Conservation (phyloP, 2,113 vertebrate genomes). For the Lagopus muta region DNA sequence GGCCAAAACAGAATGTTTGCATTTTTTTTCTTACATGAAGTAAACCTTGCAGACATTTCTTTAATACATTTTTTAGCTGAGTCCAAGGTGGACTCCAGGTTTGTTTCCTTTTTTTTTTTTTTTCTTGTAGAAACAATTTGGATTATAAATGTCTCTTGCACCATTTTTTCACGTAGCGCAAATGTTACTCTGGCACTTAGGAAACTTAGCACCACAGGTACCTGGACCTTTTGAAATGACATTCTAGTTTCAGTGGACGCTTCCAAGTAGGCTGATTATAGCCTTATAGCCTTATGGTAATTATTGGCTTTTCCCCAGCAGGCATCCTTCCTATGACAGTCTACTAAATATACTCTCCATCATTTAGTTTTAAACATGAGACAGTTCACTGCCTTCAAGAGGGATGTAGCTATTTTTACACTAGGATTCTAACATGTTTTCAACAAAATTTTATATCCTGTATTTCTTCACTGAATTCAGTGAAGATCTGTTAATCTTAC, state of each 20-base stretch:
- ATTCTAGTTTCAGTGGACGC: constrained; percentile 34
- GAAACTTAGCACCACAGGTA: constrained; percentile 45
- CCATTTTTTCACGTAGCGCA: constrained; percentile 42
- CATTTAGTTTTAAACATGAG: constrained; percentile 11
- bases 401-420: neutral
- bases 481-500: neutral
- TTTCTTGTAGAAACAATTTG: neutral
- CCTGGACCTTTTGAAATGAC: constrained; percentile 41
- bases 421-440: neutral
- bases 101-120: neutral
- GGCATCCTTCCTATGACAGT: constrained; percentile 10
- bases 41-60: neutral
- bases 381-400: neutral
- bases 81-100: neutral
- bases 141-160: neutral
- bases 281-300: constrained; percentile 62
- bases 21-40: neutral
- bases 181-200: constrained; percentile 41
- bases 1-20: neutral
- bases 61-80: neutral
- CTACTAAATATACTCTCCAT: neutral
- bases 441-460: neutral
- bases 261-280: constrained; percentile 63
- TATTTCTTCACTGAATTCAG: neutral
- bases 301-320: constrained; percentile 28